Percentiles rank a stretch among this genome's conserved stretches.
Evolutionary conservation across 2,888 invertebrate genomes (phyloP).

Genomic region (Scaptomyza flava): DNA sequence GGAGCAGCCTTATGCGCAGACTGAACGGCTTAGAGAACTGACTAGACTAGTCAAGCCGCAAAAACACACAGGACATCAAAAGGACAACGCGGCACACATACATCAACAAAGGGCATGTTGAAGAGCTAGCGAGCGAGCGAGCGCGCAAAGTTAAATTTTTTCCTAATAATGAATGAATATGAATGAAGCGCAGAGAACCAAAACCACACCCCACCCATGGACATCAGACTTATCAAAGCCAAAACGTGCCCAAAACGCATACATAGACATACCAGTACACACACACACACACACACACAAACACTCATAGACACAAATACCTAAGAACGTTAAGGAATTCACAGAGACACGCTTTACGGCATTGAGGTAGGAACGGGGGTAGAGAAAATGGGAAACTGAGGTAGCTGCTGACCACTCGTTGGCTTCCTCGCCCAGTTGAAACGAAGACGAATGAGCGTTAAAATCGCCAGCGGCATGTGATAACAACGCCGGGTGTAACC

Average conservation of each 20-base stretch:
- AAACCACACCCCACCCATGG: conserved; percentile 50
- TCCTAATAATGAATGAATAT: conserved; percentile 82
- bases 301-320: not conserved
- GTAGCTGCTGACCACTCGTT: conserved; percentile 47
- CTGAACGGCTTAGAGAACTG: conserved; percentile 78
- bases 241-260: conserved; percentile 74
- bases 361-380: conserved; percentile 40
- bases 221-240: conserved; percentile 71
- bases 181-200: conserved; percentile 68
- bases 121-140: conserved; percentile 24
- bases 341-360: conserved; percentile 57
- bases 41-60: conserved; percentile 62
- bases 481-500: conserved; percentile 70
- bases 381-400: conserved; percentile 1
- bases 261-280: conserved; percentile 24
- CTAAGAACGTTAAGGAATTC: conserved; percentile 63
- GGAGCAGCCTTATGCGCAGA: conserved; percentile 82
- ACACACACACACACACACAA: not conserved
- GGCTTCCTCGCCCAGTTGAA: conserved; percentile 75
- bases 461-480: conserved; percentile 75
- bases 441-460: conserved; percentile 81
- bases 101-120: conserved; percentile 5
- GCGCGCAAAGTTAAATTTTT: conserved; percentile 64
- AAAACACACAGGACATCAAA: conserved; percentile 57
- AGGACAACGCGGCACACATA: conserved; percentile 60